Evolutionary conservation across 2,113 vertebrate genomes (phyloP).

Genomic region (Nanorana parkeri): DNA sequence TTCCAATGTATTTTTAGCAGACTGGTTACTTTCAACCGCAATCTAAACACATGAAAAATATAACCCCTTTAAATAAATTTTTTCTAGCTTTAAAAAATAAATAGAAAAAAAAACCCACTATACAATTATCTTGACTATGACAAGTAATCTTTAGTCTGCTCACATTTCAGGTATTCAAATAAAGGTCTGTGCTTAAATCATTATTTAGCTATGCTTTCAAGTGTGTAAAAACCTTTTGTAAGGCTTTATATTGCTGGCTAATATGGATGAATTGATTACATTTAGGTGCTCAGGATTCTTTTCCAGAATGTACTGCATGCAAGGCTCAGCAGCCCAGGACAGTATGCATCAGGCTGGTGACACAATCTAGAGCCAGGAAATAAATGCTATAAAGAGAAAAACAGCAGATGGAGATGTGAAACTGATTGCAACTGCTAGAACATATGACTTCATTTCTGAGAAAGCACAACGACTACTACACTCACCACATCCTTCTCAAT

Average conservation of each 20-base stretch:
- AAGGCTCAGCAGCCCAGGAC: not conserved
- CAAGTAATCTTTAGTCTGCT: too few species aligned
- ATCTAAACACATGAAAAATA: too few species aligned
- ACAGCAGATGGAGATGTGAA: conserved; percentile 48
- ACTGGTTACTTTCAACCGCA: too few species aligned
- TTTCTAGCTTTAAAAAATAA: too few species aligned
- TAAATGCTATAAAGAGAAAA: not conserved
- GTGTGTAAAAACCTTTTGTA: too few species aligned
- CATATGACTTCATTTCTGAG: conserved; percentile 44
- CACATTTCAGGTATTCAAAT: too few species aligned
- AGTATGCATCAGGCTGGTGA: not conserved
- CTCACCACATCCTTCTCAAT: conserved; percentile 97
- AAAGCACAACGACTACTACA: conserved; percentile 58
- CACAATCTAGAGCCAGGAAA: conserved; percentile 37
- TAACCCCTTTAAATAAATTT: too few species aligned
- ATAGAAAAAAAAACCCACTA: too few species aligned
- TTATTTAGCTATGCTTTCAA: too few species aligned
- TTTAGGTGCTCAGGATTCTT: not conserved
- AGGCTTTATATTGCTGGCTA: not conserved
- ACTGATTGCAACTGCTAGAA: conserved; percentile 21
- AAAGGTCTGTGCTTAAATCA: not conserved
- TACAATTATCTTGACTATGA: too few species aligned
- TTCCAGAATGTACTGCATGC: not conserved
- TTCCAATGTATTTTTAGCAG: too few species aligned
- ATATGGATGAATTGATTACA: not conserved